Conservation (phyloP, 2,797 vertebrate genomes). For the Melanitta fusca region DNA sequence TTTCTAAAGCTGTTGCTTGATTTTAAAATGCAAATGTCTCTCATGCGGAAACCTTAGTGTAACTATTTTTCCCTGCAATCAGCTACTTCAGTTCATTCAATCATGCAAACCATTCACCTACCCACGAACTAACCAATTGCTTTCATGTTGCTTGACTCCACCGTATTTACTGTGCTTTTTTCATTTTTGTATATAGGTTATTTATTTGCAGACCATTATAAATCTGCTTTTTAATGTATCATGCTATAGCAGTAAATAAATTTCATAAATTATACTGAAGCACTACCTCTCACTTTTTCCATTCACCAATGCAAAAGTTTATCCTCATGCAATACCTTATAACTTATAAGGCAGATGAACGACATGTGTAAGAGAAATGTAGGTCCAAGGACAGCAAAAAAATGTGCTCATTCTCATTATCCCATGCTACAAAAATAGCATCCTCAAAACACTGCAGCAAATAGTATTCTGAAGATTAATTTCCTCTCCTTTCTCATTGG, state of each 20-base stretch:
- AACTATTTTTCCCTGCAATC: background rate
- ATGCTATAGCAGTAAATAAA: background rate
- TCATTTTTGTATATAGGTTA: background rate
- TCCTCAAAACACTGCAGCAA: background rate
- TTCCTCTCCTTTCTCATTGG: background rate
- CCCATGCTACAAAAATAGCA: background rate
- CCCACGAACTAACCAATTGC: background rate
- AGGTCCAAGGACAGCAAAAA: background rate
- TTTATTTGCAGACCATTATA: background rate
- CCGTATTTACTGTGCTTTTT: background rate
- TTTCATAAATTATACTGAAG: background rate
- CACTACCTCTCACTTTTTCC: background rate
- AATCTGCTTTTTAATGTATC: background rate
- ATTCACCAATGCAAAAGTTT: background rate
- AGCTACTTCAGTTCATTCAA: background rate
- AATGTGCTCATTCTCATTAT: background rate
- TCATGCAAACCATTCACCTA: background rate
- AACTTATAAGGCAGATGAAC: background rate
- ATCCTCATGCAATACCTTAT: background rate
- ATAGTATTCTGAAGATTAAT: background rate
- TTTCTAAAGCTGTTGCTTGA: background rate
- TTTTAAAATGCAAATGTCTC: background rate
- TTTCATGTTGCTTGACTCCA: background rate
- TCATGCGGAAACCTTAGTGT: background rate
- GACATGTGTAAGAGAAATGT: rapidly evolving